Conservation (phyloP, 2,888 invertebrate genomes). For the Drymonia ruficornis region DNA sequence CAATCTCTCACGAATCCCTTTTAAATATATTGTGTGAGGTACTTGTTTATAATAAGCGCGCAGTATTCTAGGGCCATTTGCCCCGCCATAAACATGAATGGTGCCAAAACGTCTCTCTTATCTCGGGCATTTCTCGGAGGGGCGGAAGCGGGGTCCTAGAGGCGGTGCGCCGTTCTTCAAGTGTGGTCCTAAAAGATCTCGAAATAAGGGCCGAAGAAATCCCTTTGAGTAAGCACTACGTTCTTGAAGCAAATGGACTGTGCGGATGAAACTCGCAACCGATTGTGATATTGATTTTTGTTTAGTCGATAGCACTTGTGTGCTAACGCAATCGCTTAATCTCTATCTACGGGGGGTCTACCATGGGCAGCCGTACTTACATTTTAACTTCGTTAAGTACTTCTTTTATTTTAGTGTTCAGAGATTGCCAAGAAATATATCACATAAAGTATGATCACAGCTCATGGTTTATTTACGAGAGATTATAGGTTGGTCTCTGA, state of each 20-base stretch:
- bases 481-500: too few relatives aligned
- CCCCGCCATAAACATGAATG: conserved; percentile 83
- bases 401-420: conserved; percentile 15
- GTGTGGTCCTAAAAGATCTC: conserved; percentile 81
- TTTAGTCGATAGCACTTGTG: conserved; percentile 64
- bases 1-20: conserved; percentile 48
- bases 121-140: conserved; percentile 81
- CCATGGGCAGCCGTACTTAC: conserved; percentile 6
- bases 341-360: conserved; percentile 44
- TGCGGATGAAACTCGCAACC: conserved; percentile 74
- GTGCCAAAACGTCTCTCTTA: conserved; percentile 84
- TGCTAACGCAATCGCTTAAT: conserved; percentile 46
- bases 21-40: conserved; percentile 59
- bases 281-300: conserved; percentile 82
- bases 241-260: conserved; percentile 82
- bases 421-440: neutral
- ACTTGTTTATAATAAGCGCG: conserved; percentile 82
- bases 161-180: conserved; percentile 73
- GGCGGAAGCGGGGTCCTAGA: conserved; percentile 79
- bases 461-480: too few relatives aligned
- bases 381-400: conserved; percentile 7
- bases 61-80: conserved; percentile 81
- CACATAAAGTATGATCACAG: too few relatives aligned
- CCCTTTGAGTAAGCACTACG: conserved; percentile 77
- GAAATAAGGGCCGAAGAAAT: conserved; percentile 77